A percentile compares a stretch with the other conserved stretches of the same genome.
phyloP scores from a whole-genome alignment of 2,888 invertebrate species.

The Meganola albula region DNA sequence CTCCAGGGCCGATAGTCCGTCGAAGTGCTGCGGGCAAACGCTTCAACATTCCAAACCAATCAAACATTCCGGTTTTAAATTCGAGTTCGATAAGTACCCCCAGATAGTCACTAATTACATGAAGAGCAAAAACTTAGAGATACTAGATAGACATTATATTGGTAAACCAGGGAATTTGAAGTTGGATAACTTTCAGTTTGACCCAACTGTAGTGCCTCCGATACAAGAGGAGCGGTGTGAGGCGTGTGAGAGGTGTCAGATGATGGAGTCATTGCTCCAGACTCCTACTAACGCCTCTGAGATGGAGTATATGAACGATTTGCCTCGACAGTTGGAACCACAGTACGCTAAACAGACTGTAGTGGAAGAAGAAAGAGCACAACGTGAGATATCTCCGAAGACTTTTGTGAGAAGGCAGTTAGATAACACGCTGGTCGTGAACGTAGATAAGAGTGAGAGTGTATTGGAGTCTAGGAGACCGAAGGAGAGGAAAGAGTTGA shows the following conservation, averaged over 20 bases:
- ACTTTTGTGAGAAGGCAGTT: conserved; percentile 61
- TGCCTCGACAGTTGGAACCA: conserved; percentile 57
- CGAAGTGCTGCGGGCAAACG: conserved; percentile 69
- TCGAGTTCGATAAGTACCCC: conserved; percentile 85
- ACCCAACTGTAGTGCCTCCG: conserved; percentile 64
- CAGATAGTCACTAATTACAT: conserved; percentile 86
- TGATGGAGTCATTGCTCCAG: conserved; percentile 79
- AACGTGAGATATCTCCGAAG: conserved; percentile 49
- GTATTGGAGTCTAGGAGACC: conserved; percentile 21
- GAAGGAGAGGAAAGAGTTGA: conserved; percentile 12
- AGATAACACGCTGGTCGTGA: conserved; percentile 66
- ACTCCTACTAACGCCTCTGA: conserved; percentile 89
- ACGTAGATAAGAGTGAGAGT: conserved; percentile 27
- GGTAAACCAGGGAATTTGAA: conserved; percentile 76
- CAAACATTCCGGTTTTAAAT: conserved; percentile 84
- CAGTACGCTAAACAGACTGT: conserved; percentile 58
- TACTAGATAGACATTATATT: conserved; percentile 77
- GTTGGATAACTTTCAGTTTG: conserved; percentile 72
- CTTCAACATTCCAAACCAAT: conserved; percentile 79
- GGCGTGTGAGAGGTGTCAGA: conserved; percentile 71
- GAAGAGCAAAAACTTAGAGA: conserved; percentile 84
- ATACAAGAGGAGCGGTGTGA: conserved; percentile 72
- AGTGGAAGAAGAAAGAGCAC: conserved; percentile 32
- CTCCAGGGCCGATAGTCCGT: conserved; percentile 48
- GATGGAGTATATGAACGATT: conserved; percentile 74